Percentiles rank a stretch among this genome's conserved stretches.
These are phyloP conservation scores for Hydrocynus forskahlii DNA, from an alignment of 2,797 vertebrate species.

Conservation along the genomic window DNA sequence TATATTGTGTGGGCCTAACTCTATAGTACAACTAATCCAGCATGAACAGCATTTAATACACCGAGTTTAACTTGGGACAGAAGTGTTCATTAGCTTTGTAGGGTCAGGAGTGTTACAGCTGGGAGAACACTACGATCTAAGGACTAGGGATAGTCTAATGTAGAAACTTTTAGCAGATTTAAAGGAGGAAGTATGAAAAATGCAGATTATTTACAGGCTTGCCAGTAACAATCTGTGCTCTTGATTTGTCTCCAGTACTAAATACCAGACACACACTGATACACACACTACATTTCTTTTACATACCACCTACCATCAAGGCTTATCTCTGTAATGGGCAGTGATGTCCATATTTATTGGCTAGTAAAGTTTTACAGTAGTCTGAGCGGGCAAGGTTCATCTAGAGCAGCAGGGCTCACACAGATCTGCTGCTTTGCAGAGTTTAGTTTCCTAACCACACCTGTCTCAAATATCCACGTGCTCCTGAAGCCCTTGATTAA, in stretches of 20 bases:
- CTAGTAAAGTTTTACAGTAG: slow-evolving; percentile 4
- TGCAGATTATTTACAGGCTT: slow-evolving; percentile 79
- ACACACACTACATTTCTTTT: background rate
- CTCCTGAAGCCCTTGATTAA: slow-evolving; percentile 6
- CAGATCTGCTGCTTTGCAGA: background rate
- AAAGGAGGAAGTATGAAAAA: slow-evolving; percentile 60
- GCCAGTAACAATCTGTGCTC: slow-evolving; percentile 41
- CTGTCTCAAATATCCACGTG: background rate
- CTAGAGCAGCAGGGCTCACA: background rate
- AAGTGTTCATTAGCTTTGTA: background rate
- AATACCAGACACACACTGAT: too few species aligned
- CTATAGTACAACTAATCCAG: background rate
- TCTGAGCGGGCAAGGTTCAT: background rate
- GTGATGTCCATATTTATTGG: background rate
- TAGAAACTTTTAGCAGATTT: background rate
- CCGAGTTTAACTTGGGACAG: background rate
- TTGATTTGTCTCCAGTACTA: background rate
- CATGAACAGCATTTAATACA: background rate
- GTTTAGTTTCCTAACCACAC: slow-evolving; percentile 21
- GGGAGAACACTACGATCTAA: background rate
- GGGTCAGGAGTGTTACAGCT: background rate
- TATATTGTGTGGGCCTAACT: too few species aligned
- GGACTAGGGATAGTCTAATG: background rate
- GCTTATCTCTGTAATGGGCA: background rate
- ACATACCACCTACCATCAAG: background rate